Evolutionary conservation across 1,140 invertebrate genomes (phyloP).

Genomic region (Lepidostoma basale): DNA sequence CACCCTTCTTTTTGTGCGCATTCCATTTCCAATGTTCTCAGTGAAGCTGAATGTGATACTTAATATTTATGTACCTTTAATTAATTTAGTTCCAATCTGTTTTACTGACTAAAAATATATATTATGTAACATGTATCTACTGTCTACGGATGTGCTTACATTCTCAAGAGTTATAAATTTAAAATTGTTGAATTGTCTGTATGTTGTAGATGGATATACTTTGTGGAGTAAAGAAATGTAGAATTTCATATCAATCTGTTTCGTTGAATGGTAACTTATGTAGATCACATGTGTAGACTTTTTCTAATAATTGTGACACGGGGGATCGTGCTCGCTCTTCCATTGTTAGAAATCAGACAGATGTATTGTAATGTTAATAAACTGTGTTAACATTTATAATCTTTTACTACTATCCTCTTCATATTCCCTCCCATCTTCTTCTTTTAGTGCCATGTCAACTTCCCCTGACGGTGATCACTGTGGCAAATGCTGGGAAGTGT

Average conservation of each 20-base stretch:
- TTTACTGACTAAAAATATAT: not conserved
- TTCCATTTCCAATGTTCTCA: slow-evolving; percentile 32
- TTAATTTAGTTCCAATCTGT: slow-evolving; percentile 32
- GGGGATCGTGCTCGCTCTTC: not conserved
- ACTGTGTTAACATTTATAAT: slow-evolving; percentile 14
- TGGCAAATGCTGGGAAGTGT: too few species aligned
- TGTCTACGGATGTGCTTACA: too few species aligned
- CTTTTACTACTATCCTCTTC: not conserved
- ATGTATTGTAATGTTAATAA: slow-evolving; percentile 45
- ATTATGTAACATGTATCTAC: too few species aligned
- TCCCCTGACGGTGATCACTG: too few species aligned
- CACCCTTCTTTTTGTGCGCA: slow-evolving; percentile 46
- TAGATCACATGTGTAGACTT: slow-evolving; percentile 10
- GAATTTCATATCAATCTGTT: slow-evolving; percentile 44
- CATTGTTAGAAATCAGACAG: slow-evolving; percentile 34
- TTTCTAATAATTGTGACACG: slow-evolving; percentile 13
- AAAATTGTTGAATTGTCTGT: slow-evolving; percentile 40
- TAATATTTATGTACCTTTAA: slow-evolving; percentile 29
- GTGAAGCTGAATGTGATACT: slow-evolving; percentile 39
- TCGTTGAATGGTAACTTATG: slow-evolving; percentile 28
- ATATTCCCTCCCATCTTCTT: too few species aligned
- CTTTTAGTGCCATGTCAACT: too few species aligned
- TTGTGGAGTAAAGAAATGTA: slow-evolving; percentile 21
- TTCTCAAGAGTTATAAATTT: too few species aligned
- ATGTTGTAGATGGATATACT: slow-evolving; percentile 28